A percentile compares a stretch with the other conserved stretches of the same genome.
These are phyloP conservation scores for Lepus americanus DNA, from an alignment of 2,113 vertebrate genomes.

Conservation along the genomic window DNA sequence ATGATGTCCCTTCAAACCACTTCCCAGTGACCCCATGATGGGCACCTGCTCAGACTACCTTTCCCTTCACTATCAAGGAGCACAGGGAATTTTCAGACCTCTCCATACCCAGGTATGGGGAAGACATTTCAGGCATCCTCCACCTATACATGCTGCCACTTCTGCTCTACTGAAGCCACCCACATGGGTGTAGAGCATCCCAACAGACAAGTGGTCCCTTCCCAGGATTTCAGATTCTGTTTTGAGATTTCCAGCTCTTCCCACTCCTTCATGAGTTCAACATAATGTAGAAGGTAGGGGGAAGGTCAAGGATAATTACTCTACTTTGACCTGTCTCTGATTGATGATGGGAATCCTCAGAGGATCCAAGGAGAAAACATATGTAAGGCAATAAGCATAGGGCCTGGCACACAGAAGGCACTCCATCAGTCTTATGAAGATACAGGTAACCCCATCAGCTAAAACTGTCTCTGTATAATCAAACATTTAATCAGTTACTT, in stretches of 20 bases:
- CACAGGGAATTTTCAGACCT: neutral
- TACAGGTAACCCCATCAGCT: neutral
- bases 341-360: neutral
- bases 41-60: neutral
- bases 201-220: neutral
- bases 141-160: neutral
- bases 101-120: rapidly evolving
- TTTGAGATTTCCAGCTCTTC: neutral
- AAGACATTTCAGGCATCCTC: neutral
- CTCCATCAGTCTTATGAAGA: constrained; percentile 11
- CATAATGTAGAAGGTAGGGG: neutral
- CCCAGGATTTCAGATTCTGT: neutral
- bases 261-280: neutral
- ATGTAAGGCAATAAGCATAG: neutral
- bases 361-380: constrained; percentile 7
- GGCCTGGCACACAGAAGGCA: neutral
- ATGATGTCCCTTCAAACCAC: neutral
- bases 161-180: neutral
- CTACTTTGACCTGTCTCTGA: neutral
- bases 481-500: constrained; percentile 39
- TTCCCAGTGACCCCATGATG: neutral
- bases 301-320: neutral
- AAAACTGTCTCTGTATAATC: constrained; percentile 31
- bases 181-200: neutral
- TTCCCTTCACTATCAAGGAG: neutral